Base-by-base conservation (phyloP, 1,140 invertebrate genomes). In the Drosophila ficusphila region DNA sequence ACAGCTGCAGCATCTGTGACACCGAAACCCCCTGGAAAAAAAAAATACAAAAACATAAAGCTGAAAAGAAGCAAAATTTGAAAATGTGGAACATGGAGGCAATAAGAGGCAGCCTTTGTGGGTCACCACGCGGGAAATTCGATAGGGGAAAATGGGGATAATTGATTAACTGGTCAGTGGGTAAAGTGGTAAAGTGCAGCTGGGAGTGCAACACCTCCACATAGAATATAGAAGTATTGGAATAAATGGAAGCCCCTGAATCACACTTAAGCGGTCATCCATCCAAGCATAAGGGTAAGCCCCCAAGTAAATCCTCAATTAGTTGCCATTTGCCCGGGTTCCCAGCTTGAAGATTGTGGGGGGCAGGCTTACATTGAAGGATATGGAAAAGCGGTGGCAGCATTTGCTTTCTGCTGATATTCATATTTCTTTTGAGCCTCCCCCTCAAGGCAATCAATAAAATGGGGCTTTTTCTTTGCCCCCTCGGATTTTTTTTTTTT, bases 61-160 rank as follows among this genome's bases (percentile, higher is more conserved):
- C 36, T 33, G 3, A 49, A 65, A 51, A 39, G 42, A 41, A 25
- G 31, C 27, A 33, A 64, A 48, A 51, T 31, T 51, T 19, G 6
- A 39, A 68, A 68, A 67, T 68, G 61, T 67, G 61, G 64, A 67
- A 52, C 61, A 67, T 68, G 61, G 47, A 12, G 42, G 64, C 64
- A 68, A 67, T 68, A 67, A 65, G 61, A 19, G 29, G 12, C 44
- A 12, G 7, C 29, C 16, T 42, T 67, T 67, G 61, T 68, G 64
- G 64, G 64, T 68, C 64, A 65, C 8, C 19, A 18, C 16, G 58
- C n/a, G 58, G 34, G 6, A 61, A 54, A 57, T 42, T 21, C 38
- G 18, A 64, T 39, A 21, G 38, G 58, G 57, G n/a, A 36, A 42
- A n/a, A 51, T 31, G n/a, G 12, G 19, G 36, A 29, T 52, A 67